Conservation (phyloP, 2,113 vertebrate species). For the Phylloscopus trochilus region DNA sequence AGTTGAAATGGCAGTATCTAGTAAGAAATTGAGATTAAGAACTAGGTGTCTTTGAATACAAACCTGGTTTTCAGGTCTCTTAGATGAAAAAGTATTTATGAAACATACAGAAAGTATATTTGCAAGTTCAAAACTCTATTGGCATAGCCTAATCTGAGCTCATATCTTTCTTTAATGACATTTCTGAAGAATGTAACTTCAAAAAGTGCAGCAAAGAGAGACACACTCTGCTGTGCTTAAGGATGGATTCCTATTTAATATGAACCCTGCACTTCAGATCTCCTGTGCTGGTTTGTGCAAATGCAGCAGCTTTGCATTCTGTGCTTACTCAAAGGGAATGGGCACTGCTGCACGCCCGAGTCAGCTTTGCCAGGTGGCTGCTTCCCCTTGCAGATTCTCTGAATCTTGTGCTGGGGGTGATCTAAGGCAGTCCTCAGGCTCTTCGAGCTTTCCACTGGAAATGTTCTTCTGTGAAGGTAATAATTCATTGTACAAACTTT, state of each 20-base stretch:
- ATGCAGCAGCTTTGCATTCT: not conserved
- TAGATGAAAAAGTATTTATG: not conserved
- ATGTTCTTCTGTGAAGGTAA: not conserved
- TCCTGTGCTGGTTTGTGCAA: not conserved
- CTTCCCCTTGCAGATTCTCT: not conserved
- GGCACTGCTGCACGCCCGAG: not conserved
- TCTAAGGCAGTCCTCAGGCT: not conserved
- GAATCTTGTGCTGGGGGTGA: not conserved
- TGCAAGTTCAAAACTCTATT: not conserved
- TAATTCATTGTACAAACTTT: not conserved
- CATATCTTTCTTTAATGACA: constrained; percentile 14
- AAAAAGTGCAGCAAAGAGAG: not conserved
- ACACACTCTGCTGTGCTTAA: not conserved
- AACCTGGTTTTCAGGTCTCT: not conserved
- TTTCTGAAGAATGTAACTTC: not conserved
- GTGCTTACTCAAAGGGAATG: not conserved
- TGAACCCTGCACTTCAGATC: not conserved
- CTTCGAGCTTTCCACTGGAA: not conserved
- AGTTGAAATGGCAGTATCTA: not conserved
- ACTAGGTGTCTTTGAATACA: not conserved
- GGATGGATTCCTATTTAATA: not conserved
- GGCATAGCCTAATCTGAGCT: not conserved
- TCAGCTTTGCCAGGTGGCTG: not conserved
- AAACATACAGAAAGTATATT: not conserved
- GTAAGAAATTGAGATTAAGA: not conserved